Base-by-base conservation (phyloP, 2,888 invertebrate species). In the Drosophila mayaguana region DNA sequence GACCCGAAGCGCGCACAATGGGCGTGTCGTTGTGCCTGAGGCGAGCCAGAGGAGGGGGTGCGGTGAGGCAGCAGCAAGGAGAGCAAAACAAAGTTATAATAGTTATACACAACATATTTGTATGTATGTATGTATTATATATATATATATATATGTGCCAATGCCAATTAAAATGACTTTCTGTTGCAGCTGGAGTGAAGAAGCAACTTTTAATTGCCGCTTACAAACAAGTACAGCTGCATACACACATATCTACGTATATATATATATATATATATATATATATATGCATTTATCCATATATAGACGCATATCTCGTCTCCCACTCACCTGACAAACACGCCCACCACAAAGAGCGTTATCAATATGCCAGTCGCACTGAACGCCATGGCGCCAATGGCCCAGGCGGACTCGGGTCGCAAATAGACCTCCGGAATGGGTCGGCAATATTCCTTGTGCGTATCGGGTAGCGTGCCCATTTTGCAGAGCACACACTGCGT, bases 1-100 rank as follows among this genome's bases (percentile, higher is more conserved):
- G 94, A 42, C 98, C 98, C 18, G 98, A 97, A 42, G 99, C 98
- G 80, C 98, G 95, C n/a, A 99, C 99, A 56, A 99, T 97, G 0
- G 99, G 98, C 0, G 99, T 99, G 81, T 97, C 96, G 93, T 98
- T 97, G 94, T 97, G 96, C 20, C 95, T 93, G 83, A 1, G 5
- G 14, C 25, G 4, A 25, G 25, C 4, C 25, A 12, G 3, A 11
- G 42, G 9, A 2, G 8, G 9, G 20, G 14, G 20, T 6, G 28
- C 3, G 4, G 3, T n/a, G 22, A 20, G 12, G 28, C 11, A 18
- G 38, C 11, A 62, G 6, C 7, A 7, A 28, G 8, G 8, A 46
- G 22, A 28, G 3, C 12, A 34, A 16, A 16, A n/a, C 14, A 32
- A 60, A 45, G 46, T 62, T 48, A 32, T 50, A 20, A 43, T 34